Percentiles rank a stretch among this genome's conserved stretches.
phyloP scores from a whole-genome alignment of 2,888 invertebrate species.

The Ceramica pisi region DNA sequence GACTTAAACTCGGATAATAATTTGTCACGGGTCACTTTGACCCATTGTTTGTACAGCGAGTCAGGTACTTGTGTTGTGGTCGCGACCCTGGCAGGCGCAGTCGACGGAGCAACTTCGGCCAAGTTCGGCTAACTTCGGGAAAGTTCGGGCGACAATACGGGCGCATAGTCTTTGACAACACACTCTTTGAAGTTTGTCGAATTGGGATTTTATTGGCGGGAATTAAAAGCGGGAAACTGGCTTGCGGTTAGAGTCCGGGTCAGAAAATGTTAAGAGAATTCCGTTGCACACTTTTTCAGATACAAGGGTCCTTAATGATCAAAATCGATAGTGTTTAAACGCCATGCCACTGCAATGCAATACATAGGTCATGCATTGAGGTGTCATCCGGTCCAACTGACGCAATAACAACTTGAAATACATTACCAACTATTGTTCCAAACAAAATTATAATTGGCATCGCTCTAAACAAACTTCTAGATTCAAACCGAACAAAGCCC shows the following conservation, averaged over 20 bases:
- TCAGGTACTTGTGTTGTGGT: conserved; percentile 62
- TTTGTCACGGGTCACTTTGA: conserved; percentile 61
- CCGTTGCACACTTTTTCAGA: neutral
- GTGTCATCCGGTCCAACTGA: neutral
- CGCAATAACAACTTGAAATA: neutral
- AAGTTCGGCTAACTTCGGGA: conserved; percentile 34
- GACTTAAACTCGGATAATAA: conserved; percentile 46
- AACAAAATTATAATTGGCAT: conserved; percentile 1
- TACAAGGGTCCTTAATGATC: neutral
- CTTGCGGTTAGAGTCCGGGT: neutral
- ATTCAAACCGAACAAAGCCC: conserved; percentile 5
- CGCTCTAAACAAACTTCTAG: neutral
- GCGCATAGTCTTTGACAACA: conserved; percentile 38
- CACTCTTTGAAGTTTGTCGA: conserved; percentile 50
- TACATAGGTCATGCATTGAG: too few relatives aligned
- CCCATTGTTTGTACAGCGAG: conserved; percentile 56
- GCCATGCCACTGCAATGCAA: neutral
- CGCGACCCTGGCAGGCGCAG: conserved; percentile 36
- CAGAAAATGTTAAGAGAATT: neutral
- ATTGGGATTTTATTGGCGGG: conserved; percentile 47
- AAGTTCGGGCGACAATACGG: conserved; percentile 46
- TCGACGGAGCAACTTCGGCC: conserved; percentile 33
- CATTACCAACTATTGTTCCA: neutral
- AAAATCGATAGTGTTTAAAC: neutral
- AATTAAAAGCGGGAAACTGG: conserved; percentile 21